Base-by-base conservation (phyloP, 2,888 invertebrate species). In the Megamerina dolium region DNA sequence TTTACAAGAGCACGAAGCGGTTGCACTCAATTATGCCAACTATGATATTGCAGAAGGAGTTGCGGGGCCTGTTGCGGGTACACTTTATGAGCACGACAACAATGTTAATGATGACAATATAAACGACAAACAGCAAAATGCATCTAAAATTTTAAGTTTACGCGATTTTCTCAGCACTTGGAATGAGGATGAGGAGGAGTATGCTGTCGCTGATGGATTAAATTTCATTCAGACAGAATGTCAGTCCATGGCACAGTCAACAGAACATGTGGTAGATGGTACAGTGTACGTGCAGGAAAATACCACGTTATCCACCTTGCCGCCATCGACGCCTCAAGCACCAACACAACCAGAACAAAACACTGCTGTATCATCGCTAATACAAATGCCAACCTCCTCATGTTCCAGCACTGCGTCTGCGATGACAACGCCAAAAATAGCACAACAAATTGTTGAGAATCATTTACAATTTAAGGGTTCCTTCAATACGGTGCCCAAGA, bases 121-220 rank as follows among this genome's bases (percentile, higher is more conserved):
- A n/a, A n/a, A n/a, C n/a, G n/a, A n/a, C n/a, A n/a, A n/a, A n/a
- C n/a, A n/a, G n/a, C n/a, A 40, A 29, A 51, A 37, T 32, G 37
- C 43, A n/a, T 51, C 52, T 4, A 65, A 65, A 45, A 63, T 59
- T 37, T 61, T 68, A 30, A 72, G 66, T 38, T 55, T 72, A 16
- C 61, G 72, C 1, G 72, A 72, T 48, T 72, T 70, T 37, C 56
- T 72, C 2, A 53, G 70, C 14, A 63, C 68, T 14, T 72, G 72
- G 72, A 72, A 72, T 41, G 69, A 68, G 43, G 71, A 70, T 43
- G 72, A 72, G 26, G 71, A 72, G 23, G 72, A 63, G 30, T 64
- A 34, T 10, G 46, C 43, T 14, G 48, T 46, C 13, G 43, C 29
- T 31, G 30, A 36, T 3, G 46, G 46, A n/a, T 16, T 46, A n/a